Percentiles rank a stretch among this genome's conserved stretches.
Conservation (phyloP, 2,888 invertebrate genomes). For the Eupithecia inturbata region DNA sequence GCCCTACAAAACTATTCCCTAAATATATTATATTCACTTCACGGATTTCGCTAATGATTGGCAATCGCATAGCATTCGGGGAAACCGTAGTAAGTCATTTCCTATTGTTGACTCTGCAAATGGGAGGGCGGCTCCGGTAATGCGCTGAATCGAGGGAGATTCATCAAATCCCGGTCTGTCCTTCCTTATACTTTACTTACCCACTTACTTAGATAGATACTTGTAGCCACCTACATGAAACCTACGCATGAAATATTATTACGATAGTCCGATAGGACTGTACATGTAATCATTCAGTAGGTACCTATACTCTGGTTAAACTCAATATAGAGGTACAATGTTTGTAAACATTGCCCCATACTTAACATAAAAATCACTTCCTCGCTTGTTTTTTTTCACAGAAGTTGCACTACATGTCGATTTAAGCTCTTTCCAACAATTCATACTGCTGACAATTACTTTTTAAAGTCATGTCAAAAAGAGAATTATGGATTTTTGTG, state of each 20-base stretch:
- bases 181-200: not conserved
- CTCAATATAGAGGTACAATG: no score
- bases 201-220: not conserved
- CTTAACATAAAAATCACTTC: no score
- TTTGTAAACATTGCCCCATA: no score
- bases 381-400: no score
- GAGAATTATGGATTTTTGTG: no score
- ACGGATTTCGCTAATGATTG: conserved; percentile 38
- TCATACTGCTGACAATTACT: no score
- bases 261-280: no score
- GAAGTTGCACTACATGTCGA: no score
- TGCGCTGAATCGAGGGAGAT: conserved; percentile 24
- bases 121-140: conserved; percentile 20
- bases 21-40: conserved; percentile 19
- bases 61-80: conserved; percentile 28
- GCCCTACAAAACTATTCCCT: conserved; percentile 1
- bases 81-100: conserved; percentile 41
- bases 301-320: no score
- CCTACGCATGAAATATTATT: not conserved
- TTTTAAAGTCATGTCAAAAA: no score
- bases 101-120: conserved; percentile 40
- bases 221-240: not conserved
- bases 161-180: conserved; percentile 13
- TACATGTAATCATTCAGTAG: no score
- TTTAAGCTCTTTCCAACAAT: no score